Evolutionary conservation across 2,797 vertebrate genomes (phyloP), one percentile per base, ranked within the genome.

Genomic region (Macropodus opercularis): DNA sequence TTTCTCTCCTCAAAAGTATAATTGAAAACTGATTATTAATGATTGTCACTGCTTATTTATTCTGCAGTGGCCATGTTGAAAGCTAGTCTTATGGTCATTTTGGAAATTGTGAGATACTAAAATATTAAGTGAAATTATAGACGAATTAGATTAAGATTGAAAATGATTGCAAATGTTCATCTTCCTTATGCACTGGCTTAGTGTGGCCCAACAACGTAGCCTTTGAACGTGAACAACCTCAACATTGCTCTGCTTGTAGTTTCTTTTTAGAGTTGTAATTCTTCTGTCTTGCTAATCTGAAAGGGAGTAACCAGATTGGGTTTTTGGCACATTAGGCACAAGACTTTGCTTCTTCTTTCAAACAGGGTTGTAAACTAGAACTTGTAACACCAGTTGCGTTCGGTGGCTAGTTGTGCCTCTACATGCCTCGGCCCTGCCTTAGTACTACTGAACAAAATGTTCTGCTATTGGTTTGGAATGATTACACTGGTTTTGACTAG

Each of bases 371-470:
- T 53, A 18, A 24, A 35, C 22, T 50, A 24, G 36, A 63, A 69
- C 39, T 60, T 46, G 63, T 18, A 5, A 8, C 27, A 52, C 64
- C 32, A 47, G 51, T 63, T 71, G 55, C 34, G 14, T 24, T 49
- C 21, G 13, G 52, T 50, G 27, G 43, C 26, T 46, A 10, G 32
- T 52, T 36, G 40, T 66, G 17, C n/a, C 26, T 38, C 27, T 52
- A 62, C 26, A 8, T 62, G 38, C 8, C 36, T 10, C 29, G 14
- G 15, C 40, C 19, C 38, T 27, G 21, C 35, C n/a, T n/a, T n/a
- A n/a, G n/a, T n/a, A n/a, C n/a, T n/a, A n/a, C n/a, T 15, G 14
- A 47, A 15, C 23, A 8, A 23, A 17, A 8, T 36, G 18, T 57
- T 55, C 42, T 32, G 48, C 44, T 46, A 23, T 59, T 61, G 12